Conservation (phyloP, 2,797 vertebrate species). For the Anomalospiza imberbis region DNA sequence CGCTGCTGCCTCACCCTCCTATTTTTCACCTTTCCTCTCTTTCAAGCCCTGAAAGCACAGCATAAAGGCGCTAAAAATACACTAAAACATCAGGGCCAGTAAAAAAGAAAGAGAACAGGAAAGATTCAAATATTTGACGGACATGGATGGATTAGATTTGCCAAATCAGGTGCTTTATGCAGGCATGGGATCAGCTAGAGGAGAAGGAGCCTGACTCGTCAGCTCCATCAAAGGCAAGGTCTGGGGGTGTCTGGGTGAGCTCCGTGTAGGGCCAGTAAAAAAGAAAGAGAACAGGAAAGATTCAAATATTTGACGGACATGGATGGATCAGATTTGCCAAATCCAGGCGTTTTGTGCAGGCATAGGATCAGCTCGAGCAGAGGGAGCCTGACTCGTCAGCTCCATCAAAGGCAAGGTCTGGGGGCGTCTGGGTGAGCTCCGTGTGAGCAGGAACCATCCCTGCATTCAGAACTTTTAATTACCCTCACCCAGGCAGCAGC, state of each 20-base stretch:
- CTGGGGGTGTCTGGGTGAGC: not conserved
- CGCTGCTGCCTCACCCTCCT: not conserved
- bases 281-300: conserved; percentile 35
- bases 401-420: conserved; percentile 43
- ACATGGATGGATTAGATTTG: conserved; percentile 8
- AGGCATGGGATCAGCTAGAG: not conserved
- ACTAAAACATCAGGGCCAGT: not conserved
- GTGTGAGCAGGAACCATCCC: conserved; percentile 34
- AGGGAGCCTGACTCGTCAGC: conserved; percentile 46
- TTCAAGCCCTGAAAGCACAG: not conserved
- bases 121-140: conserved; percentile 36
- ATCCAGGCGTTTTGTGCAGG: not conserved
- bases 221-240: conserved; percentile 42
- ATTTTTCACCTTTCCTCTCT: not conserved
- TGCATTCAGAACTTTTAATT: conserved; percentile 63
- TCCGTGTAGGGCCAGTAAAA: too few relatives aligned
- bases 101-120: conserved; percentile 20
- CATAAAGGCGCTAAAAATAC: not conserved
- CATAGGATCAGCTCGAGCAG: conserved; percentile 15
- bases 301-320: conserved; percentile 22
- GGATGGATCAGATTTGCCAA: conserved; percentile 37
- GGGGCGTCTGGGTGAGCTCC: not conserved
- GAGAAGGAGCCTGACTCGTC: conserved; percentile 53
- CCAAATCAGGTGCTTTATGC: conserved; percentile 13
- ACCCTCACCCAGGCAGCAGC: conserved; percentile 61